phyloP scores from a whole-genome alignment of 2,888 invertebrate genomes.

The Calameuta filiformis region DNA sequence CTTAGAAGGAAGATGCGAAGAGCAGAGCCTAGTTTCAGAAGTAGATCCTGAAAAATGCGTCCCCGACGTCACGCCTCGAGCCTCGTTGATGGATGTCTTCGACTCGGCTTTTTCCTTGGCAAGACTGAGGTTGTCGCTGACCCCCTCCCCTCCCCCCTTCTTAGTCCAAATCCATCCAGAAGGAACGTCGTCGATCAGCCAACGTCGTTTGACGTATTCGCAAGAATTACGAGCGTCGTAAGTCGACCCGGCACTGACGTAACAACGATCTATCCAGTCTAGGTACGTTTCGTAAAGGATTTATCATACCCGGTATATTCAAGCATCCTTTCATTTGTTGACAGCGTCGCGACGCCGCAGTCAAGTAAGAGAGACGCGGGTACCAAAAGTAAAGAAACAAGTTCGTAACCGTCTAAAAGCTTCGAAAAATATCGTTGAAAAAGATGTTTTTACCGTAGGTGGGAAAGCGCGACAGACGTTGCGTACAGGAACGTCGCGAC shows the following conservation, averaged over 20 bases:
- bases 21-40: neutral
- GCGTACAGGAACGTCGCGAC: neutral
- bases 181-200: neutral
- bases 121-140: neutral
- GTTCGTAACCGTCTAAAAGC: neutral
- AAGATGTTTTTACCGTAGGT: neutral
- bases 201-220: conserved; percentile 14
- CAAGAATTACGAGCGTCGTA: conserved; percentile 39
- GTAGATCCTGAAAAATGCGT: conserved; percentile 10
- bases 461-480: neutral
- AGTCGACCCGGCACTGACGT: neutral
- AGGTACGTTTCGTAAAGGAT: neutral
- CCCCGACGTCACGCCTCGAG: conserved; percentile 6
- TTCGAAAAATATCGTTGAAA: neutral
- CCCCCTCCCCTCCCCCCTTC: neutral
- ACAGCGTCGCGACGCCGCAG: neutral
- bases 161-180: neutral
- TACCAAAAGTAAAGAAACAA: neutral
- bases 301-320: neutral
- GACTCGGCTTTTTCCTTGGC: neutral
- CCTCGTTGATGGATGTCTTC: conserved; percentile 10
- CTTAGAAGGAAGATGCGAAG: neutral
- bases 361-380: neutral
- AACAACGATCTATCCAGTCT: neutral
- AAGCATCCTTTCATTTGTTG: neutral